Conservation (phyloP, 2,797 vertebrate genomes). For the Microctenopoma lineatum region DNA sequence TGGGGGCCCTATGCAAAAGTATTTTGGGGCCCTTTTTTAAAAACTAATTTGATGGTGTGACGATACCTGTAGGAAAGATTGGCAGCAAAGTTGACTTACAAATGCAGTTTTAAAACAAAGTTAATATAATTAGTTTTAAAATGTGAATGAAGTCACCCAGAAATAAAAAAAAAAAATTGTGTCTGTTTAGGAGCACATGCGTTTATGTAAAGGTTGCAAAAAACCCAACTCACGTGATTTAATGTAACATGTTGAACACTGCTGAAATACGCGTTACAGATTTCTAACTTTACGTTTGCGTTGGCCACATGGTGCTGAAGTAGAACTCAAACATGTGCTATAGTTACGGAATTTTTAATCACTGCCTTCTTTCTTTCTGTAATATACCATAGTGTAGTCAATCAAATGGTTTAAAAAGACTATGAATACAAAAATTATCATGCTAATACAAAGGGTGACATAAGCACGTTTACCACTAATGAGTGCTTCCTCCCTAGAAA, state of each 20-base stretch:
- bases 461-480: not conserved
- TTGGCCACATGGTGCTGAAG: not conserved
- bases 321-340: not conserved
- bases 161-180: no score
- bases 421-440: not conserved
- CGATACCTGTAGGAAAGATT: no score
- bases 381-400: no score
- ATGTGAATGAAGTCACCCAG: no score
- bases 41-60: no score
- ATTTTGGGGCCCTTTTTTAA: no score
- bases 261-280: constrained; percentile 18
- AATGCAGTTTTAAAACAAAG: no score
- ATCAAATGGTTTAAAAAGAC: not conserved
- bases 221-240: constrained; percentile 31
- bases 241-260: constrained; percentile 15
- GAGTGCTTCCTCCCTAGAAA: not conserved
- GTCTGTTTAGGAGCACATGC: no score
- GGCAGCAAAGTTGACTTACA: no score
- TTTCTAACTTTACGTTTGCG: constrained; percentile 50
- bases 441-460: not conserved
- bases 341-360: not conserved
- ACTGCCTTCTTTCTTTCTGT: not conserved
- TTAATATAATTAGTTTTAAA: no score
- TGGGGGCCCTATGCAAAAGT: no score
- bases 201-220: constrained; percentile 13